Conservation (phyloP, 2,888 invertebrate species). For the Hipparchia semele region DNA sequence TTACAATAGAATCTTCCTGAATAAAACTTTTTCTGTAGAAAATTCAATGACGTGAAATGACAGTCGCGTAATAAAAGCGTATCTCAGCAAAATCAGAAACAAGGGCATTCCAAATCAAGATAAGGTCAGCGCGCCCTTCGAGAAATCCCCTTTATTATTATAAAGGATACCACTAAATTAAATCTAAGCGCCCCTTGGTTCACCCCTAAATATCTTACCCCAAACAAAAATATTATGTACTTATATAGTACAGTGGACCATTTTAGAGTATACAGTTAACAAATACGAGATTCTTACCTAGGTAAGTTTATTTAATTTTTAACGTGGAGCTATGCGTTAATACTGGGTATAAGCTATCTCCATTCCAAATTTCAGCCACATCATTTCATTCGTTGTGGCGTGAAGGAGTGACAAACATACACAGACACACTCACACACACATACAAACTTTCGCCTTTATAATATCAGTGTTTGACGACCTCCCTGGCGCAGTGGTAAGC, state of each 20-base stretch:
- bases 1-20: too few relatives aligned
- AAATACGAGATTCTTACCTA: not conserved
- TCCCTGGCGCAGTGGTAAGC: too few relatives aligned
- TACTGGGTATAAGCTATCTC: too few relatives aligned
- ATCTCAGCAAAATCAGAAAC: slow-evolving; percentile 11
- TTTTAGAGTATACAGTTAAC: not conserved
- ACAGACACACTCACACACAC: too few relatives aligned
- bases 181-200: slow-evolving; percentile 24
- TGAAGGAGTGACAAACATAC: too few relatives aligned
- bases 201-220: slow-evolving; percentile 17
- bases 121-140: slow-evolving; percentile 17
- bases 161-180: slow-evolving; percentile 34
- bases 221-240: slow-evolving; percentile 14
- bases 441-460: too few relatives aligned
- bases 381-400: too few relatives aligned
- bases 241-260: not conserved
- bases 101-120: slow-evolving; percentile 18
- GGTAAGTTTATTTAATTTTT: not conserved
- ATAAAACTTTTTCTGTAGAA: not conserved
- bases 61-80: slow-evolving; percentile 3
- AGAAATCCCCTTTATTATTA: slow-evolving; percentile 29
- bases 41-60: slow-evolving; percentile 2
- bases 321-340: too few relatives aligned
- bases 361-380: too few relatives aligned
- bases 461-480: too few relatives aligned